phyloP scores from a whole-genome alignment of 2,113 vertebrate species.

The Callopanchax toddi region DNA sequence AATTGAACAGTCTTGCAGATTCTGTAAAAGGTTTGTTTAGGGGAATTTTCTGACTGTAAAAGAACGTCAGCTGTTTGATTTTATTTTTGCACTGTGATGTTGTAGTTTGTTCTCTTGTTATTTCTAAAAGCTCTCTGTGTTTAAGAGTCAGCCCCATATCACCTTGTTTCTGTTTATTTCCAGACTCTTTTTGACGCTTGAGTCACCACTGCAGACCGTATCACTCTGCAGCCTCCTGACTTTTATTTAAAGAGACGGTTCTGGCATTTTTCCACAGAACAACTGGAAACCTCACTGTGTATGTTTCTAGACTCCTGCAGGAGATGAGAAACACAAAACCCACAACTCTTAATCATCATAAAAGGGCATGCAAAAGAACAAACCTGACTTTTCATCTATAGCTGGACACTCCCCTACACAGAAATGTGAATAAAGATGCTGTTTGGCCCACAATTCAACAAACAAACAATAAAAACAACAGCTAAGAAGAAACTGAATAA shows the following conservation, averaged over 20 bases:
- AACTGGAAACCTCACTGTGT: constrained; percentile 26
- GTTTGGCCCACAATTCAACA: background rate
- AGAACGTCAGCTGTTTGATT: background rate
- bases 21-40: background rate
- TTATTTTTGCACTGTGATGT: background rate
- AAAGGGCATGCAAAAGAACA: background rate
- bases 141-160: background rate
- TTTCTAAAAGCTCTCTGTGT: background rate
- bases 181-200: constrained; percentile 2
- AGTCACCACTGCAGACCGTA: background rate
- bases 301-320: constrained; percentile 28
- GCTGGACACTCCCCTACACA: background rate
- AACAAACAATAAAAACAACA: background rate
- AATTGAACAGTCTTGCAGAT: background rate
- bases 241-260: constrained; percentile 12
- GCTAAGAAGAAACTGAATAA: background rate
- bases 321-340: constrained; percentile 10
- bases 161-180: background rate
- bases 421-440: background rate
- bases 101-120: background rate
- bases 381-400: background rate
- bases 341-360: too few species aligned
- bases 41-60: background rate
- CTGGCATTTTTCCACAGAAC: constrained; percentile 20
- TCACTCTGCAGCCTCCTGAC: constrained; percentile 9